Base-by-base conservation (phyloP, 92 coral and sea anemone species). In the Phenganax marumi region DNA sequence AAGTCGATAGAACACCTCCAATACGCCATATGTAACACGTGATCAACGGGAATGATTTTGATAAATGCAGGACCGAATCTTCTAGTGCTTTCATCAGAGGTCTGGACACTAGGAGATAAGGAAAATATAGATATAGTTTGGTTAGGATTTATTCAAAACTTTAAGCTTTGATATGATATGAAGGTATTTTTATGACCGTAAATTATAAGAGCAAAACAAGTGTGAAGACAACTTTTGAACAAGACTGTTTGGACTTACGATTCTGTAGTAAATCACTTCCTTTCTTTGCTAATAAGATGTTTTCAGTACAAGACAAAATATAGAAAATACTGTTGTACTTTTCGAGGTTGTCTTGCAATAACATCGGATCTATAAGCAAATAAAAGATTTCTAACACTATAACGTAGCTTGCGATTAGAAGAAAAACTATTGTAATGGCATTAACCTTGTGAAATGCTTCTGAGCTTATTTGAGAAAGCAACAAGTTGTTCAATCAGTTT, bases 1-100 rank as follows among this genome's bases (percentile, higher is more conserved):
- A 8, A 18, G 51, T 17, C 12, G 89, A 64, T 17, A 91, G 52
- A 7, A 91, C 70, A 16, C 89, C 91, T 52, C 87, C 79, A n/a
- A 91, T 76, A 52, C 87, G 85, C 97, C 97, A 91, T 12, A 89
- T 76, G 58, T 75, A 87, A 66, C 76, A 82, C 5, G 97, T 76
- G 81, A 84, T 89, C 8, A 91, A 77, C 22, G 97, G 97, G 66
- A 84, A 91, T 23, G 88, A 62, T 70, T 80, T 80, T 19, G 92
- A 87, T 52, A 87, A 79, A 77, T 91, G 97, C 51, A 87, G 86
- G 60, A 89, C 73, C 25, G 89, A 89, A 54, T 85, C 90, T 55
- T 89, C 97, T 76, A 91, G 85, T 56, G 77, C 19, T 47, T 68
- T 61, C 61, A 79, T 68, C 22, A 91, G 23, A 8, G 83, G 10